Base-by-base conservation (phyloP, 35 echinoderm and acorn worm species). In the Heliocidaris erythrogramma region DNA sequence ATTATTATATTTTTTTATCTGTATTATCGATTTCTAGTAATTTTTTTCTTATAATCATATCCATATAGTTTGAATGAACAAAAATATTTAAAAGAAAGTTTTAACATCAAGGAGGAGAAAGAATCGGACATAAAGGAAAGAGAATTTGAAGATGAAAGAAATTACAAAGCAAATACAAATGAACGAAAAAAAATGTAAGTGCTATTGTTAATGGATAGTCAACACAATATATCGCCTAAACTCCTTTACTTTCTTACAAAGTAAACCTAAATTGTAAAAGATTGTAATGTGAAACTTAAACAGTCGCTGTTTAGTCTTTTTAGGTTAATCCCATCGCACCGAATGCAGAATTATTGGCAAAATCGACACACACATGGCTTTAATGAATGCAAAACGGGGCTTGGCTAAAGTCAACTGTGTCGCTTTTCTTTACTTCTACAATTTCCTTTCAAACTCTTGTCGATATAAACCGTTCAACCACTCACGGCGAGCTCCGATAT, bases 381-480 rank as follows among this genome's bases (percentile, higher is more conserved):
- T 69, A 69, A 27, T 18, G 21, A 69, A 69, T 69, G 60, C 13
- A 69, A 69, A 24, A 69, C 13, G 60, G 24, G 24, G 60, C 60
- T 69, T 69, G 60, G 60, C 60, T 18, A 69, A 69, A 69, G 60
- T 69, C 60, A 69, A 69, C 60, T 69, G 60, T 27, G 60, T 69
- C 24, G 24, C 60, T 69, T 21, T 2, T 21, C 24, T 42, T 1
- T 69, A 69, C 60, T 18, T 69, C 6, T 69, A 18, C 5, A 69
- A 21, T 69, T 24, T 24, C 60, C 27, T 78, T 27, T 78, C 18
- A 27, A 78, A 78, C 65, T 78, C 65, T 78, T 78, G 27, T 78
- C 65, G 65, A 78, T 78, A 78, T 78, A 78, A 78, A 78, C 52
- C 65, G 65, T 78, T 78, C 65, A 78, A 18, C 65, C 65, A 78